Conservation (phyloP, 2,797 vertebrate genomes). For the Poeciliopsis gracilis region DNA sequence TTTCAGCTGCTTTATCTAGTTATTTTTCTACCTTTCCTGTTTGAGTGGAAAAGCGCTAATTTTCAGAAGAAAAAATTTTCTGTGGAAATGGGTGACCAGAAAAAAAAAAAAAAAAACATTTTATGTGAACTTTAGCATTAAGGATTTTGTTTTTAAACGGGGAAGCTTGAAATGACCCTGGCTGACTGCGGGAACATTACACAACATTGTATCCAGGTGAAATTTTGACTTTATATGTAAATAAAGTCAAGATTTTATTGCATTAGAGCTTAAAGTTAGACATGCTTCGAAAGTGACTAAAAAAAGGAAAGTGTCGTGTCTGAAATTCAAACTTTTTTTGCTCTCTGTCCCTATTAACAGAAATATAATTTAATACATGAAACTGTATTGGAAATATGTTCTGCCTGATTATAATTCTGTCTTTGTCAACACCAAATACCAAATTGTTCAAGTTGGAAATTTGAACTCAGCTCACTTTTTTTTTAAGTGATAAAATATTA, state of each 20-base stretch:
- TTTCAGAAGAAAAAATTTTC: not conserved
- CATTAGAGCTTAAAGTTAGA: not conserved
- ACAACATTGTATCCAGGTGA: not conserved
- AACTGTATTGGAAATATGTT: not conserved
- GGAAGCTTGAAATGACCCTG: not conserved
- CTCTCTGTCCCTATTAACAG: not conserved
- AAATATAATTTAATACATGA: too few relatives aligned
- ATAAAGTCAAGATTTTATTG: not conserved
- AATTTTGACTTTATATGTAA: not conserved
- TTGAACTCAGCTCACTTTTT: not conserved
- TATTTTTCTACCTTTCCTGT: not conserved
- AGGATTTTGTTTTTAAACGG: not conserved
- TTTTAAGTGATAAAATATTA: not conserved
- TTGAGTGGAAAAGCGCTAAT: not conserved
- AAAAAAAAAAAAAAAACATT: not conserved
- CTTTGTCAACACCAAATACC: not conserved
- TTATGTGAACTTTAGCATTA: not conserved
- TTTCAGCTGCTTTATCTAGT: not conserved
- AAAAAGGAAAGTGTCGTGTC: not conserved
- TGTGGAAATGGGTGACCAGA: not conserved
- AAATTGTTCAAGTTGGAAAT: not conserved
- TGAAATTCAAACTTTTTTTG: not conserved
- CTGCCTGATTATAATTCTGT: not conserved
- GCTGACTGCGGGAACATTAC: not conserved
- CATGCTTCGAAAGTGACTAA: not conserved